Evolutionary conservation across 1,140 invertebrate species (phyloP).

Genomic region (Physella acuta): DNA sequence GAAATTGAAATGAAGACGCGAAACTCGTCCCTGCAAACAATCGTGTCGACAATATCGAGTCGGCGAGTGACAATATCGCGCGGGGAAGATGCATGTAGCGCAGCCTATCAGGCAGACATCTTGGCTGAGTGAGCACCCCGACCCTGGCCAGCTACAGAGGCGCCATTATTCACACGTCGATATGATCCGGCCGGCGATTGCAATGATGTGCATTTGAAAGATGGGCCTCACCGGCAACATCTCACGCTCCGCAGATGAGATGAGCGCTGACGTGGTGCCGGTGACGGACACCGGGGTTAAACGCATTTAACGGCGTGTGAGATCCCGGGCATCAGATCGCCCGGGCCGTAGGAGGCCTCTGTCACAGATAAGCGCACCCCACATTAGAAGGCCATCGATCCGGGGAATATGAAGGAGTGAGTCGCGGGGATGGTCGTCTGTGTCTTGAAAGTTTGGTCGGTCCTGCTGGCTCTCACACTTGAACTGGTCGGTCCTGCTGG

Average conservation of each 20-base stretch:
- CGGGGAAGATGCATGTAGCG: conserved; percentile 4
- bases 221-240: conserved; percentile 4
- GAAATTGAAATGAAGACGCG: conserved; percentile 13
- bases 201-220: conserved; percentile 25
- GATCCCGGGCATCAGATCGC: conserved; percentile 10
- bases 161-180: conserved; percentile 26
- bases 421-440: no score
- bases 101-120: conserved; percentile 11
- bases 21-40: not conserved
- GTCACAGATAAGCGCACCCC: not conserved
- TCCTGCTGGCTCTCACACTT: no score
- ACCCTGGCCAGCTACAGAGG: not conserved
- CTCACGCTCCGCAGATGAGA: conserved; percentile 19
- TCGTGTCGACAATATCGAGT: conserved; percentile 12
- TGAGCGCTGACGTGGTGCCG: conserved; percentile 7
- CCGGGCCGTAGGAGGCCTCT: not conserved
- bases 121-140: conserved; percentile 16
- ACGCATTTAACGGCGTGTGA: conserved; percentile 21
- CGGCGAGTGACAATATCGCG: conserved; percentile 8
- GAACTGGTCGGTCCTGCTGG: no score
- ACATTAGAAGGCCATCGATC: not conserved
- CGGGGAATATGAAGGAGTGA: no score
- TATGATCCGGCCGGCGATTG: conserved; percentile 21
- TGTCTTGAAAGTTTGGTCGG: no score
- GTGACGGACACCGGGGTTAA: conserved; percentile 19